phyloP scores from a whole-genome alignment of 2,888 invertebrate species.

The Cryptophagus acutangulus region DNA sequence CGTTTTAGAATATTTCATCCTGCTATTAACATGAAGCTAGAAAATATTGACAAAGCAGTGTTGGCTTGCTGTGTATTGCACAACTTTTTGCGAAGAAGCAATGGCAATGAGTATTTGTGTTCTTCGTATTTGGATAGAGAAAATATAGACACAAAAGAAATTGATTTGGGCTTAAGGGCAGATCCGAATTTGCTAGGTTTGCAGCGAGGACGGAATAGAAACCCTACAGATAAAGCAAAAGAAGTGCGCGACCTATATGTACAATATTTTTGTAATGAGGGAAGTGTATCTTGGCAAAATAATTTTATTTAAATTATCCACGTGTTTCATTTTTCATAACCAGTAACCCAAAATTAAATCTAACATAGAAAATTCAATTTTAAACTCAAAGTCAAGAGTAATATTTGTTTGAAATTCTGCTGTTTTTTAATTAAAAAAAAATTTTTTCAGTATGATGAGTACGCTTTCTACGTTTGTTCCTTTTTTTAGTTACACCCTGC shows the following conservation, averaged over 20 bases:
- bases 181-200: neutral
- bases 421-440: too few species aligned
- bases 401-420: too few species aligned
- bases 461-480: too few species aligned
- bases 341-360: too few species aligned
- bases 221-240: slow-evolving; percentile 10
- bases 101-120: neutral
- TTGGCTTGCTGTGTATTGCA: slow-evolving; percentile 14
- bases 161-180: slow-evolving; percentile 10
- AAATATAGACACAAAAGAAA: slow-evolving; percentile 12
- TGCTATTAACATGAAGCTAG: too few species aligned
- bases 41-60: slow-evolving; percentile 12
- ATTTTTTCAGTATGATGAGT: too few species aligned
- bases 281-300: slow-evolving; percentile 12
- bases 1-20: too few species aligned
- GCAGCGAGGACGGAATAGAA: neutral
- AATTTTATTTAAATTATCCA: slow-evolving; percentile 4
- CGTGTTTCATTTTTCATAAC: neutral
- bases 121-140: slow-evolving; percentile 9
- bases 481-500: too few species aligned
- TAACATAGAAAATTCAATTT: too few species aligned
- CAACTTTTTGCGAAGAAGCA: slow-evolving; percentile 12
- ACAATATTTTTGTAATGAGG: slow-evolving; percentile 10
- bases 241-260: slow-evolving; percentile 8
- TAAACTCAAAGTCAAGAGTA: too few species aligned